These are phyloP conservation scores for Watsonalla binaria DNA, from an alignment of 2,888 invertebrate genomes.

Conservation along the genomic window DNA sequence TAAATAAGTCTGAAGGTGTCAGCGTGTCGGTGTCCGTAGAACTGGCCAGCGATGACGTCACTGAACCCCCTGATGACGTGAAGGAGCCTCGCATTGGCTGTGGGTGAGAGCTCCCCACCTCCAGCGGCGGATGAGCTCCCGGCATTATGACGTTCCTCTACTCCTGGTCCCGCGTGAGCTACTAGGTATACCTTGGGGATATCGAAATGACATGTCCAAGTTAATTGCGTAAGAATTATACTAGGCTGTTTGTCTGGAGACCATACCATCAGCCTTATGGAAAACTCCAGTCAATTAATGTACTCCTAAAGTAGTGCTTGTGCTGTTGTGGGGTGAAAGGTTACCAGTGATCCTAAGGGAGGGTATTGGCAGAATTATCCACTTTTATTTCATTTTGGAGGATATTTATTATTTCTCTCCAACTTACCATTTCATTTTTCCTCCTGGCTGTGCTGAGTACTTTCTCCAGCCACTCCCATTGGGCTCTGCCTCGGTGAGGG, in stretches of 20 bases:
- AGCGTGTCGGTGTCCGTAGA: slow-evolving; percentile 95
- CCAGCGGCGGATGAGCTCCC: slow-evolving; percentile 79
- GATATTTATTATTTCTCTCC: slow-evolving; percentile 10
- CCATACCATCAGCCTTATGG: too few species aligned
- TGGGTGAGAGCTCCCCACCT: slow-evolving; percentile 80
- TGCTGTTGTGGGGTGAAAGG: too few species aligned
- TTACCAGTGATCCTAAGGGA: too few species aligned
- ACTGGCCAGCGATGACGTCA: slow-evolving; percentile 92
- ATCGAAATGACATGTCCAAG: neutral
- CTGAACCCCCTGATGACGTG: slow-evolving; percentile 87
- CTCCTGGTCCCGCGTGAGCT: slow-evolving; percentile 94
- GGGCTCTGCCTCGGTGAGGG: slow-evolving; percentile 76
- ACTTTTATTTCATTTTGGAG: too few species aligned
- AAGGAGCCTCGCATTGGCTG: slow-evolving; percentile 86
- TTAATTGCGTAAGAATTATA: neutral
- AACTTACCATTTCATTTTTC: slow-evolving; percentile 89
- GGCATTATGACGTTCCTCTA: slow-evolving; percentile 88
- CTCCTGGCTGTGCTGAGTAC: slow-evolving; percentile 85
- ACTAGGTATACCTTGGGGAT: slow-evolving; percentile 88
- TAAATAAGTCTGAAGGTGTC: slow-evolving; percentile 94
- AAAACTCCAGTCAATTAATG: too few species aligned
- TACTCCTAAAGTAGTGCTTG: too few species aligned
- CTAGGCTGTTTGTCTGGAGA: neutral
- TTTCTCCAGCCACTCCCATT: slow-evolving; percentile 91
- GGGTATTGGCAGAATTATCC: too few species aligned